Evolutionary conservation across 2,888 invertebrate species (phyloP).

Genomic region (Oligia fasciuncula): DNA sequence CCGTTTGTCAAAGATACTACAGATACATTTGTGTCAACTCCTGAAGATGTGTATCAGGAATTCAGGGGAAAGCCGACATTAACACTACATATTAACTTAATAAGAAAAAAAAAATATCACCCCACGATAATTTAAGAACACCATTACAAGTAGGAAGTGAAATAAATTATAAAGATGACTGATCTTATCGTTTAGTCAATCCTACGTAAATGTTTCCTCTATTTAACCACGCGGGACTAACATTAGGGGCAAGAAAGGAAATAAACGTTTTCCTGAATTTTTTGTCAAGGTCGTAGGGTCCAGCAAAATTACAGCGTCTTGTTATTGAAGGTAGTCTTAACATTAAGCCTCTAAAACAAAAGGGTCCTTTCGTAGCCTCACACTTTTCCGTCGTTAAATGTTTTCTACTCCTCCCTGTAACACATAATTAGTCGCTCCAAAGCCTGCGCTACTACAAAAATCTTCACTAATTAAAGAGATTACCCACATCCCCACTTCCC

Average conservation of each 20-base stretch:
- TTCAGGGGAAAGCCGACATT: not conserved
- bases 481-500: not conserved
- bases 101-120: too few relatives aligned
- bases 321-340: not conserved
- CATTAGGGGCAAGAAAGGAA: not conserved
- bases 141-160: not conserved
- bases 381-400: not conserved
- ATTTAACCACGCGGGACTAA: not conserved
- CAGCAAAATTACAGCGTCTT: not conserved
- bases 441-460: not conserved
- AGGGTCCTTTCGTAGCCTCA: not conserved
- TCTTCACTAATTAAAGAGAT: constrained; percentile 21
- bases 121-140: not conserved
- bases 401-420: not conserved
- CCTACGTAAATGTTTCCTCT: not conserved
- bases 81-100: not conserved
- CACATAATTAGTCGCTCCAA: not conserved
- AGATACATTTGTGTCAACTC: constrained; percentile 99
- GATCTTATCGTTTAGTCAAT: not conserved
- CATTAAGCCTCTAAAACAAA: not conserved
- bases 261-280: not conserved
- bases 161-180: not conserved
- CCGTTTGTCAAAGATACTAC: constrained; percentile 99
- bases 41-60: constrained; percentile 99
- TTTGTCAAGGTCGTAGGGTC: not conserved